Evolutionary conservation across 1,140 invertebrate genomes (phyloP).

Genomic region (Lepidurus packardi): DNA sequence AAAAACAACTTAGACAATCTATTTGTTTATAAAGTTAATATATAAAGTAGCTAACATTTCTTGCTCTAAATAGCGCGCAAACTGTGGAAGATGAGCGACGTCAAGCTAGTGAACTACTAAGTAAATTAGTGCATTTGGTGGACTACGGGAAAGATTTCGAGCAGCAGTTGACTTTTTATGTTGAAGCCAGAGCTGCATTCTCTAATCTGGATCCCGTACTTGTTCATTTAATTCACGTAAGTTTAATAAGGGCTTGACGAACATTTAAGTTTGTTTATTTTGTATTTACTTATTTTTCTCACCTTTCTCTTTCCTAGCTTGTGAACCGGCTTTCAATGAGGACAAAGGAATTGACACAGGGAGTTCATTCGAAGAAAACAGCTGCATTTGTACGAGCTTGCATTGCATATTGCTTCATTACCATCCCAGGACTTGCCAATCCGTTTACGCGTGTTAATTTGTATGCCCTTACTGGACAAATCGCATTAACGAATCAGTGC

Average conservation of each 20-base stretch:
- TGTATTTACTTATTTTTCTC: background rate
- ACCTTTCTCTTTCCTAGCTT: conserved; percentile 49
- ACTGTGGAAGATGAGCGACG: conserved; percentile 88
- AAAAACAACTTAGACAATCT: conserved; percentile 41
- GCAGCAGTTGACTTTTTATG: conserved; percentile 86
- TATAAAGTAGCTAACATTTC: conserved; percentile 4
- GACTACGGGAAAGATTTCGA: conserved; percentile 80
- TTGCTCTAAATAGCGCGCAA: conserved; percentile 61
- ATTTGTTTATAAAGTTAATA: background rate
- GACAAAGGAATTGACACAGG: conserved; percentile 64
- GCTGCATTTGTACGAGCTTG: conserved; percentile 85
- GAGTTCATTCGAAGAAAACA: conserved; percentile 72
- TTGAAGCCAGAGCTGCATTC: conserved; percentile 80
- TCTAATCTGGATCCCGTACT: conserved; percentile 83
- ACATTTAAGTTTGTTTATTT: conserved; percentile 33
- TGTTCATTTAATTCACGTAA: conserved; percentile 74
- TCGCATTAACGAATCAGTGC: conserved; percentile 83
- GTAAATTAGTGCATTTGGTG: conserved; percentile 69
- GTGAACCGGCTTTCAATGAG: conserved; percentile 72
- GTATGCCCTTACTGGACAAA: conserved; percentile 79
- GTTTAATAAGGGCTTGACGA: conserved; percentile 34
- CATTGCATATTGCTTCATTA: conserved; percentile 90
- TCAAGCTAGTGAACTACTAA: conserved; percentile 75
- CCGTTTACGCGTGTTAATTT: conserved; percentile 69
- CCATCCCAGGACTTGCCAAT: conserved; percentile 83